Evolutionary conservation across 2,113 vertebrate genomes (phyloP).

Genomic region (Oceanodroma tethys): DNA sequence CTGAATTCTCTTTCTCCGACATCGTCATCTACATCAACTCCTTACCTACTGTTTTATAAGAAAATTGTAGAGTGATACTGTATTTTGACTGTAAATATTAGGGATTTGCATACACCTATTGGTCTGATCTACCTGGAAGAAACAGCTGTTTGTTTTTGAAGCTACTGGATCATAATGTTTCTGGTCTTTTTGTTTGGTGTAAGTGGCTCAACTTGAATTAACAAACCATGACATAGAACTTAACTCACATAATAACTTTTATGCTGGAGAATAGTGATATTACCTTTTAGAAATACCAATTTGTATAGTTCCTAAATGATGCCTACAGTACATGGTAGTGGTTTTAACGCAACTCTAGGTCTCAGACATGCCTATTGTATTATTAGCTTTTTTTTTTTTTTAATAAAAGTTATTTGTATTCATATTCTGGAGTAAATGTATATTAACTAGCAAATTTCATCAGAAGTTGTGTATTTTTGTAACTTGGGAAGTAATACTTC

Average conservation of each 20-base stretch:
- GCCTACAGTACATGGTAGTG: slow-evolving; percentile 39
- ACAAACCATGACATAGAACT: slow-evolving; percentile 42
- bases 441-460: slow-evolving; percentile 57
- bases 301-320: slow-evolving; percentile 61
- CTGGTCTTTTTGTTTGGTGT: slow-evolving; percentile 52
- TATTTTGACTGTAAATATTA: slow-evolving; percentile 70
- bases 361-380: slow-evolving; percentile 63
- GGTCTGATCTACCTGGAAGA: slow-evolving; percentile 27
- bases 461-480: slow-evolving; percentile 74
- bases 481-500: slow-evolving; percentile 61
- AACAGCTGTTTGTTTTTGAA: slow-evolving; percentile 59
- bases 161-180: slow-evolving; percentile 56
- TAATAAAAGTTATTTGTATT: slow-evolving; percentile 77
- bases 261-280: slow-evolving; percentile 64
- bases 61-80: slow-evolving; percentile 73
- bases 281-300: slow-evolving; percentile 52
- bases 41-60: slow-evolving; percentile 96
- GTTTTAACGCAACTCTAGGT: slow-evolving; percentile 62
- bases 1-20: slow-evolving; percentile 88
- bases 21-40: slow-evolving; percentile 88
- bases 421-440: slow-evolving; percentile 69
- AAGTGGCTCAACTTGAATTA: slow-evolving; percentile 61
- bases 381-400: slow-evolving; percentile 32
- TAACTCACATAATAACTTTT: slow-evolving; percentile 21
- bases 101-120: slow-evolving; percentile 15